These are phyloP conservation scores for Tachyglossus aculeatus DNA, from an alignment of 2,797 vertebrate species.

Conservation along the genomic window DNA sequence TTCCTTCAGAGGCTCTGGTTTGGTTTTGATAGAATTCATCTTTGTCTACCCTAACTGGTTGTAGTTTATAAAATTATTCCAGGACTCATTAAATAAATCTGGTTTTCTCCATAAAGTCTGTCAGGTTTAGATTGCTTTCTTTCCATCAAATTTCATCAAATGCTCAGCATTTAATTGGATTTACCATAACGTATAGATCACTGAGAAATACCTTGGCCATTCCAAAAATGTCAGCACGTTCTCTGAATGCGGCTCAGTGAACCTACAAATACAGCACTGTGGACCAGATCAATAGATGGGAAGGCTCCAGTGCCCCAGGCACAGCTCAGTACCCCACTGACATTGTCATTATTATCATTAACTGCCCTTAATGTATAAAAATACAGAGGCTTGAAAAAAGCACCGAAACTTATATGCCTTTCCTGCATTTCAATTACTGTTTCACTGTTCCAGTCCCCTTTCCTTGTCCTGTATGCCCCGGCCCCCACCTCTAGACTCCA, in stretches of 20 bases:
- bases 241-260: background rate
- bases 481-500: background rate
- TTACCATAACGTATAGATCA: conserved; percentile 2
- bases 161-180: conserved; percentile 6
- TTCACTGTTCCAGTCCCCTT: background rate
- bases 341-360: background rate
- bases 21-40: too few species aligned
- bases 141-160: background rate
- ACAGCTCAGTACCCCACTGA: background rate
- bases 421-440: background rate
- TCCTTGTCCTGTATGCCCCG: background rate
- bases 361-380: background rate
- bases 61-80: background rate
- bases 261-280: background rate
- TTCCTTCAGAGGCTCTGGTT: too few species aligned
- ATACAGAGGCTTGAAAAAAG: too few species aligned
- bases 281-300: background rate
- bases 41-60: too few species aligned
- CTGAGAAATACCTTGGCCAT: background rate
- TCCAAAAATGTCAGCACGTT: background rate
- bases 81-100: background rate
- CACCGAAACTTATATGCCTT: too few species aligned
- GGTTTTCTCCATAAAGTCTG: conserved; percentile 7
- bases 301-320: accelerated
- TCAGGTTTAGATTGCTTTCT: background rate